Evolutionary conservation across 2,888 invertebrate species (phyloP), one percentile per base, ranked within the genome.

Genomic region (Hirtodrosophila duncani): DNA sequence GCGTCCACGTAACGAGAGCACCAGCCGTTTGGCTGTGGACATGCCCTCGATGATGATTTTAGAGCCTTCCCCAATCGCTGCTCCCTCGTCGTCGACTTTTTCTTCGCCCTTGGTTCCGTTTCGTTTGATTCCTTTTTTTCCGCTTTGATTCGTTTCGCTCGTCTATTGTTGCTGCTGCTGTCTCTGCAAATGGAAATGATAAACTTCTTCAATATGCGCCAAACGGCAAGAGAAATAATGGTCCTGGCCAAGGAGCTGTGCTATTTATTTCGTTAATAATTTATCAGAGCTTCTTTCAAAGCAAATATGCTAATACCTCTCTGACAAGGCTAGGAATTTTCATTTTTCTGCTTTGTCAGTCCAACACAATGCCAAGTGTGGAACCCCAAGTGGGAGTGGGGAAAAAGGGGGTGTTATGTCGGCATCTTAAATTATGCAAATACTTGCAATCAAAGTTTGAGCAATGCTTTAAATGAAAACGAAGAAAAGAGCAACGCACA

Each of bases 1-100:
- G 71, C 90, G 88, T 84, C 89, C 89, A 83, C 90, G 88, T 87
- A 90, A 87, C 85, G 89, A 89, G 85, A 89, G 86, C 81, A 90
- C 89, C 86, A 90, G 88, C 87, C 90, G 87, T 88, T 90, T 90
- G 86, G 90, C 90, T 84, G 90, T 89, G 85, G 90, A 90, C 90
- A 90, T 90, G 86, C 88, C 86, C 82, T 39, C 33, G 41, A 16
- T 31, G 42, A 48, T 43, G 16, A 18, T 49, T 18, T 49, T 24
- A 21, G 20, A 13, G n/a, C n/a, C n/a, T n/a, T n/a, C 29, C 29
- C 17, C 37, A 11, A 20, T 31, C 36, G 20, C 26, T 41, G 3
- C 26, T 27, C 51, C n/a, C n/a, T n/a, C n/a, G n/a, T n/a, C n/a
- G n/a, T n/a, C n/a, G n/a, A n/a, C n/a, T 30, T 11, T 17, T 18